Evolutionary conservation across 2,797 vertebrate species (phyloP).

Genomic region (Geotrypetes seraphini): DNA sequence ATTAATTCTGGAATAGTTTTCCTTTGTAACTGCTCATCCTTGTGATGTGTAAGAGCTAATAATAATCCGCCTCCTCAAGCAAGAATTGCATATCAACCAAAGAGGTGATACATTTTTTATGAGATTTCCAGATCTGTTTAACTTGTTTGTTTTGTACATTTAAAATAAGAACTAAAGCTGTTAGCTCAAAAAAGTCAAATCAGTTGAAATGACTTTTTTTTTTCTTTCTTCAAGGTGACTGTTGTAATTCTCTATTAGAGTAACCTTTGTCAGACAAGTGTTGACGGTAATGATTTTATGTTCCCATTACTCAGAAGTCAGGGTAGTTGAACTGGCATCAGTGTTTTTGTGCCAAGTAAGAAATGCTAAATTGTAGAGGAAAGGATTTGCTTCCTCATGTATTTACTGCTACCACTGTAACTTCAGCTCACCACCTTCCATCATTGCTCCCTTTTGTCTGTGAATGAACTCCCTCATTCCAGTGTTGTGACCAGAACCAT

Average conservation of each 20-base stretch:
- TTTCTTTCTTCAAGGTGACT: conserved; percentile 76
- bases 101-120: conserved; percentile 29
- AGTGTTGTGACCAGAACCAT: too few species aligned
- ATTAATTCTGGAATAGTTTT: neutral
- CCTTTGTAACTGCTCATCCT: conserved; percentile 8
- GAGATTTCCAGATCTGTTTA: too few species aligned
- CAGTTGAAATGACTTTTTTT: conserved; percentile 50
- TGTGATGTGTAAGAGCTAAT: conserved; percentile 14
- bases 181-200: conserved; percentile 33
- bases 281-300: conserved; percentile 90
- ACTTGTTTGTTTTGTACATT: conserved; percentile 40
- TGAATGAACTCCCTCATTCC: too few species aligned
- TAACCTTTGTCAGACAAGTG: conserved; percentile 85
- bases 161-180: conserved; percentile 34
- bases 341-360: conserved; percentile 50
- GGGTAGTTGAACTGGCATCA: too few species aligned
- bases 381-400: too few species aligned
- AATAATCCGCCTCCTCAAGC: conserved; percentile 15
- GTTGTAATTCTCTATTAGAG: conserved; percentile 83
- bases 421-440: too few species aligned
- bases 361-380: conserved; percentile 50
- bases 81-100: conserved; percentile 37
- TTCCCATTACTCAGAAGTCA: conserved; percentile 68
- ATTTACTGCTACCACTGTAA: too few species aligned
- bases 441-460: too few species aligned